Base-by-base conservation (phyloP, 2,888 invertebrate species). In the Venustoraphidia nigricollis region DNA sequence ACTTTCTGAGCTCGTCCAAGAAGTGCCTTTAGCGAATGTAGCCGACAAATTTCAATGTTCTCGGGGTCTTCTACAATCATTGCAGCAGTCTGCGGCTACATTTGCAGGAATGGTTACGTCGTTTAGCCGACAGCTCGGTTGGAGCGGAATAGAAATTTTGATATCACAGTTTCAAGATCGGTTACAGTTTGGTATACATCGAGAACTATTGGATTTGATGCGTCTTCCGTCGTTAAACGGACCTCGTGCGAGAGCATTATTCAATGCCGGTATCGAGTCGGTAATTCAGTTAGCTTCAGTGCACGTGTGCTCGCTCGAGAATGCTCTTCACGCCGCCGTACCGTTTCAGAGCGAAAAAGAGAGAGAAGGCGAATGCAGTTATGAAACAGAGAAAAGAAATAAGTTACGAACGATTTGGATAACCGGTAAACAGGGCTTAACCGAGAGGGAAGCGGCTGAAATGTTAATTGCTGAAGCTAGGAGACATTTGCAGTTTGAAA, bases 21-120 rank as follows among this genome's bases (percentile, higher is more conserved):
- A 98, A 72, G 75, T 82, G 35, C 81, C 92, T 4, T 70, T 98
- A 45, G 73, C 74, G 48, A 71, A 75, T 47, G 93, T 94, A 1
- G 85, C 90, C n/a, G 62, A 63, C 9, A 94, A 91, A 64, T 97
- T 84, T 63, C 81, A 79, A 56, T 89, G 90, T 59, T 81, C 83
- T 48, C 80, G 94, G 47, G 97, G 97, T 10, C 79, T 90, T 66
- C 68, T 98, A 17, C 97, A 98, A 69, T 82, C 88, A 49, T 72
- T 98, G 34, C 97, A 98, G 66, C 94, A 95, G 65, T 83, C 88
- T 49, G 86, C 96, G 2, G 84, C 96, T 36, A 92, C 93, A 36
- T 96, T 95, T 75, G 94, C 96, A 48, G 95, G 94, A 48, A 96
- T 96, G 87, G 89, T 97, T 1, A 92, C 94, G 3, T 81, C 89